Percentiles rank a stretch among this genome's conserved stretches.
These are phyloP conservation scores for Bradysia coprophila DNA, from an alignment of 1,140 invertebrate genomes.

Conservation along the genomic window DNA sequence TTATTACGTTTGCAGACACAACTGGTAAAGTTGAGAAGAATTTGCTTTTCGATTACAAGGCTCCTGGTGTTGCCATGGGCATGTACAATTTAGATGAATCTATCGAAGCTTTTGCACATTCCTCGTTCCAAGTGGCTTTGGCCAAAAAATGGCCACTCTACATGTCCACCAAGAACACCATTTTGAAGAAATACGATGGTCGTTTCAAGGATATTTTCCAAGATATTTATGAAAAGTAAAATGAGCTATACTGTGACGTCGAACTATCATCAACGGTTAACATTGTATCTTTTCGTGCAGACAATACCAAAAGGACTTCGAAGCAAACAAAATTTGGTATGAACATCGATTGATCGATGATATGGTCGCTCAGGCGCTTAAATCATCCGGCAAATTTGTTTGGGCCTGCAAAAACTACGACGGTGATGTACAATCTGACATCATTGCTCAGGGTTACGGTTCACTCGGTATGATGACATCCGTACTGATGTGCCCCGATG, in stretches of 20 bases:
- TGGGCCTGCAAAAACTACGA: constrained; percentile 91
- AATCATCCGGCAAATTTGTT: constrained; percentile 73
- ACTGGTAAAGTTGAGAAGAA: constrained; percentile 32
- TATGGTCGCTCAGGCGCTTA: constrained; percentile 79
- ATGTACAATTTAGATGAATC: constrained; percentile 88
- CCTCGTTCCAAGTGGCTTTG: constrained; percentile 70
- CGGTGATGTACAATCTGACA: constrained; percentile 79
- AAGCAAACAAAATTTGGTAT: constrained; percentile 67
- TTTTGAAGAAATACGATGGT: constrained; percentile 77
- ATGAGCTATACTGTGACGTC: not conserved
- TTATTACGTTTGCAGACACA: constrained; percentile 27
- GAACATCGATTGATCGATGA: constrained; percentile 87
- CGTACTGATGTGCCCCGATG: constrained; percentile 79
- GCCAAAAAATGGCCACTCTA: constrained; percentile 68
- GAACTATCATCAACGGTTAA: constrained; percentile 3
- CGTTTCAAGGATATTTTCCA: constrained; percentile 89
- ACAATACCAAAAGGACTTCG: constrained; percentile 57
- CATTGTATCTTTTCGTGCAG: constrained; percentile 24
- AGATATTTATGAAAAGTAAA: constrained; percentile 63
- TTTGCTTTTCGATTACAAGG: constrained; percentile 54
- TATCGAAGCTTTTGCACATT: constrained; percentile 65
- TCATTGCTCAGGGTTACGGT: constrained; percentile 69
- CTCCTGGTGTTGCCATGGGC: constrained; percentile 55
- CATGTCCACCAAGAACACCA: constrained; percentile 83
- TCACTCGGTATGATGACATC: constrained; percentile 86